A percentile compares a stretch with the other conserved stretches of the same genome.
Conservation (phyloP, 2,888 invertebrate species). For the Atherix ibis region DNA sequence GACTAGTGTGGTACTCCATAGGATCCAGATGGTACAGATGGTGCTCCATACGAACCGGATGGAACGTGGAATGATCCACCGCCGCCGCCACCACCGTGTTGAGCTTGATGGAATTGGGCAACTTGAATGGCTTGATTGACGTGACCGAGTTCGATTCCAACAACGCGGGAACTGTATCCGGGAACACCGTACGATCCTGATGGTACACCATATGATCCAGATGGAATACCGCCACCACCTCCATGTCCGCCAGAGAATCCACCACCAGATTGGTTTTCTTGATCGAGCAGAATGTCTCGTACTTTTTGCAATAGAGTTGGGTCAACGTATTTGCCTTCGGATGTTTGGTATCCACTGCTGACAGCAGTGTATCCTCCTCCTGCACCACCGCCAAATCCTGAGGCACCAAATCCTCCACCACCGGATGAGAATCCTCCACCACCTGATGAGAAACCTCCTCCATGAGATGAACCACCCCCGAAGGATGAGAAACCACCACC, state of each 20-base stretch:
- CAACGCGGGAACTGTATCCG: conserved; percentile 40
- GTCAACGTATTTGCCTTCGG: conserved; percentile 62
- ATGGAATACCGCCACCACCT: conserved; percentile 33
- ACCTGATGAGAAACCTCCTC: conserved; percentile 4
- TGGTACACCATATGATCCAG: conserved; percentile 44
- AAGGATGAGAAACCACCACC: conserved; percentile 8
- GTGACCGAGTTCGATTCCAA: conserved; percentile 62
- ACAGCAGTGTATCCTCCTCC: conserved; percentile 52
- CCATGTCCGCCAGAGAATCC: conserved; percentile 34
- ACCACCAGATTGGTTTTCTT: conserved; percentile 41
- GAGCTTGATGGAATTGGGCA: conserved; percentile 56
- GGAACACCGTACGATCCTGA: conserved; percentile 48
- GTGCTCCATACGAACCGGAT: conserved; percentile 10
- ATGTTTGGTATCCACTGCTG: conserved; percentile 53
- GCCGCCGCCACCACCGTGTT: conserved; percentile 33
- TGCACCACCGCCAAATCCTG: conserved; percentile 7
- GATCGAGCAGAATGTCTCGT: conserved; percentile 59
- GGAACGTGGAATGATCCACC: conserved; percentile 39
- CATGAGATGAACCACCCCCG: no score
- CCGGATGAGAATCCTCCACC: conserved; percentile 4
- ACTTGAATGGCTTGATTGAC: conserved; percentile 67
- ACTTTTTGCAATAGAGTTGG: conserved; percentile 56
- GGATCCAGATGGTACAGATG: conserved; percentile 8
- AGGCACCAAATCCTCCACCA: conserved; percentile 2
- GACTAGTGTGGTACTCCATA: conserved; percentile 9